phyloP scores from a whole-genome alignment of 2,113 vertebrate species.

The Crotophaga sulcirostris region DNA sequence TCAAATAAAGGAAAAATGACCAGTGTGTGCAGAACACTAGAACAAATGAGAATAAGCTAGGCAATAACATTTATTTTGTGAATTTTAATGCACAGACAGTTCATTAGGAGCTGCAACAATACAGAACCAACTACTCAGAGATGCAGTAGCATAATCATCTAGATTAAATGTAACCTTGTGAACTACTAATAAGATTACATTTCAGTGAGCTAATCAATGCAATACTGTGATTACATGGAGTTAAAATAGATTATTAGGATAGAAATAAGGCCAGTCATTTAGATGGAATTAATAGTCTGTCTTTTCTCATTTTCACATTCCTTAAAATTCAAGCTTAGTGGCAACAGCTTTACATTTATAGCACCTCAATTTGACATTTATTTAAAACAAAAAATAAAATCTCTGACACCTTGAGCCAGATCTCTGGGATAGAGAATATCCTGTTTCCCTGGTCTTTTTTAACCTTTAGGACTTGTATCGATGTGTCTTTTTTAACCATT shows the following conservation, averaged over 20 bases:
- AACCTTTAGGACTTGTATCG: not conserved
- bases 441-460: not conserved
- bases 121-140: not conserved
- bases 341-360: not conserved
- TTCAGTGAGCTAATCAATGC: conserved; percentile 1
- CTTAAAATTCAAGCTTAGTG: not conserved
- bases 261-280: conserved; percentile 4
- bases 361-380: not conserved
- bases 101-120: not conserved
- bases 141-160: not conserved
- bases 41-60: not conserved
- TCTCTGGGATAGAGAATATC: not conserved
- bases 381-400: not conserved
- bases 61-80: not conserved
- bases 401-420: not conserved
- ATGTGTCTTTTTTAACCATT: not conserved
- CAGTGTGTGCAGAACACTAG: not conserved
- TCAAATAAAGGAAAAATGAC: not conserved
- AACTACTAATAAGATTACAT: conserved; percentile 47
- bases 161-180: conserved; percentile 28
- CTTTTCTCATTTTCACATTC: not conserved
- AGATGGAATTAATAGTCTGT: not conserved
- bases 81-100: not conserved
- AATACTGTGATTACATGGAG: conserved; percentile 10
- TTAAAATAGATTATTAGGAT: conserved; percentile 23